A percentile compares a stretch with the other conserved stretches of the same genome.
phyloP scores from a whole-genome alignment of 30 jellyfish, hydroid and myxozoan genomes.

The Aurelia aurita complex sp. Pacific region DNA sequence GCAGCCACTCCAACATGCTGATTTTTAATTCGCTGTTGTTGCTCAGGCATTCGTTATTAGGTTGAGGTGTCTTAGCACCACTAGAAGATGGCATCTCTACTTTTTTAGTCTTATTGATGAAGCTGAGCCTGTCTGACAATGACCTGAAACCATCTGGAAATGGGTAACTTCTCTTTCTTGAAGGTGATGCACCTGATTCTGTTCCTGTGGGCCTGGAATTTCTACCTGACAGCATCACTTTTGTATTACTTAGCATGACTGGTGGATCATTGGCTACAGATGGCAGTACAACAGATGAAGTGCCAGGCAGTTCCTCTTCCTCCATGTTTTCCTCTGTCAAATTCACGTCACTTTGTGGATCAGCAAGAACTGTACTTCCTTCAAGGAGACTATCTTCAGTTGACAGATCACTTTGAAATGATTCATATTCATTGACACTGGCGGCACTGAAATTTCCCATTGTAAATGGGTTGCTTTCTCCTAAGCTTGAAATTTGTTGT shows the following conservation, averaged over 20 bases:
- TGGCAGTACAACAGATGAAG: too few relatives aligned
- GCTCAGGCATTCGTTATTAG: background rate
- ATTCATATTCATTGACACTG: too few relatives aligned
- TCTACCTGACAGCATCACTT: background rate
- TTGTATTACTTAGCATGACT: background rate
- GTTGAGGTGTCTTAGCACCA: background rate
- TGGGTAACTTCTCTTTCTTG: constrained; percentile 3
- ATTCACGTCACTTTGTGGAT: too few relatives aligned
- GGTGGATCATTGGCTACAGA: constrained; percentile 6
- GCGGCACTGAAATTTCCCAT: too few relatives aligned
- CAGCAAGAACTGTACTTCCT: too few relatives aligned
- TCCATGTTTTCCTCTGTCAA: too few relatives aligned
- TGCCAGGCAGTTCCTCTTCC: too few relatives aligned
- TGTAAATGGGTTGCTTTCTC: background rate
- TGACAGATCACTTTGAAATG: too few relatives aligned
- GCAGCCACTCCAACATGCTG: constrained; percentile 34
- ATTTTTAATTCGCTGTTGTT: too few relatives aligned
- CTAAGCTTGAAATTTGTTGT: background rate
- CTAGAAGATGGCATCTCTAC: background rate
- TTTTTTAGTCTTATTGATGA: constrained; percentile 16
- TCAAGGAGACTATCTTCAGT: too few relatives aligned
- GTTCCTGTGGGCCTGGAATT: background rate
- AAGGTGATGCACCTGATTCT: background rate
- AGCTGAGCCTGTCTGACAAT: constrained; percentile 33
- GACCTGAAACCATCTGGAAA: constrained; percentile 46